Percentiles rank a stretch among this genome's conserved stretches.
phyloP scores from a whole-genome alignment of 1,140 invertebrate genomes.

The Trinorchestia longiramus region DNA sequence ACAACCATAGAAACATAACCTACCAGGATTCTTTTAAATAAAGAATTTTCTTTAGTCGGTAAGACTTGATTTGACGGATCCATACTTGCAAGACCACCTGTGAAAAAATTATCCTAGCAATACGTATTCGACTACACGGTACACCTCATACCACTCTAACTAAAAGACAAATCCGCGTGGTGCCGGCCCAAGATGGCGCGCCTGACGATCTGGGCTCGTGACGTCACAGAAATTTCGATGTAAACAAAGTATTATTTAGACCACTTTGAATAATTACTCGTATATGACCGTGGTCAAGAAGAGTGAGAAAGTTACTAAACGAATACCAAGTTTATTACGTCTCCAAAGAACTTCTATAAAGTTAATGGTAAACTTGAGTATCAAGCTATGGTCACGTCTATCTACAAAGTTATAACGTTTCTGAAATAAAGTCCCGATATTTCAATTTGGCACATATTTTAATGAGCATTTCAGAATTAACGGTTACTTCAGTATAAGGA shows the following conservation, averaged over 20 bases:
- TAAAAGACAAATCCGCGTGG: constrained; percentile 48
- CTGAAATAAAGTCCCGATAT: background rate
- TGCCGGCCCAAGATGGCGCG: constrained; percentile 47
- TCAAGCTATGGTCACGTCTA: background rate
- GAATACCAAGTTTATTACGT: background rate
- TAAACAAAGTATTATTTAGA: background rate
- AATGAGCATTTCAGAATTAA: too few relatives aligned
- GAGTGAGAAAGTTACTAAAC: background rate
- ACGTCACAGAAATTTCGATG: constrained; percentile 17
- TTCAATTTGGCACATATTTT: background rate
- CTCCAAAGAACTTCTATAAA: background rate
- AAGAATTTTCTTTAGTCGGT: constrained; percentile 36
- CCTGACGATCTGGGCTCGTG: background rate
- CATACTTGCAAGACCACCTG: background rate
- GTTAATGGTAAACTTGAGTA: background rate
- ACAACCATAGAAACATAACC: background rate
- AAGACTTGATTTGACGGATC: constrained; percentile 45
- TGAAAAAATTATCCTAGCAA: background rate
- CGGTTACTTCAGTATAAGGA: too few relatives aligned
- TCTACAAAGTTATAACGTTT: background rate
- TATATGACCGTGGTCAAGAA: background rate
- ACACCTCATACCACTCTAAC: background rate
- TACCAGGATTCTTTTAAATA: constrained; percentile 43
- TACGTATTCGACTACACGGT: background rate
- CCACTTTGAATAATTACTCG: background rate